A percentile compares a stretch with the other conserved stretches of the same genome.
phyloP scores from a whole-genome alignment of 2,797 vertebrate species.

The Chaetophractus vellerosus region DNA sequence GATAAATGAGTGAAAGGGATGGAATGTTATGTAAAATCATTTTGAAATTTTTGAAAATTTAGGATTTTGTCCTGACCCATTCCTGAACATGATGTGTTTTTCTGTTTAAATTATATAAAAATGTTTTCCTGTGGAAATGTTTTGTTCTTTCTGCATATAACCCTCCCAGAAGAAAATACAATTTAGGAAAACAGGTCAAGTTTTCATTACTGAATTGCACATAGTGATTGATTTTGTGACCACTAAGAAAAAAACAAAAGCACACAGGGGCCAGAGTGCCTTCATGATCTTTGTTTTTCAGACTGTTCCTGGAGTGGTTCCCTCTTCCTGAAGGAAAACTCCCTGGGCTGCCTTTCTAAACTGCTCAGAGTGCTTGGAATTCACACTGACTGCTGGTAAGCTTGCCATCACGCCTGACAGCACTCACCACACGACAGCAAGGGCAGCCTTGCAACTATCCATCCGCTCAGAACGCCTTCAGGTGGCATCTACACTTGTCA shows the following conservation, averaged over 20 bases:
- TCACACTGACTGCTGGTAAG: background rate
- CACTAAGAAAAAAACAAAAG: background rate
- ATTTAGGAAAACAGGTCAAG: background rate
- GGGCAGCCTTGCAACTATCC: background rate
- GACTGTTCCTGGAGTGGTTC: background rate
- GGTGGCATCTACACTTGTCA: background rate
- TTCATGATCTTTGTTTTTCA: background rate
- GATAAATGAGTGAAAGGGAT: background rate
- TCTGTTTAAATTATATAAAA: background rate
- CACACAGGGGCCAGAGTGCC: too few species aligned
- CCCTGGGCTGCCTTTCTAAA: background rate
- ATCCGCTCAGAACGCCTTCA: background rate
- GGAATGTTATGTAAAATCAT: background rate
- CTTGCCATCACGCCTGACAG: background rate
- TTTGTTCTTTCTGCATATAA: background rate
- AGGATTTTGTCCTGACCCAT: background rate
- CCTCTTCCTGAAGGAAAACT: background rate
- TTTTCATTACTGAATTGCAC: background rate
- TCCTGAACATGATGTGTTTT: background rate
- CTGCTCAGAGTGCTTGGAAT: background rate
- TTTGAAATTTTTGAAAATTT: background rate
- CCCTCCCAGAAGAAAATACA: background rate
- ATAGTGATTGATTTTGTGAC: background rate
- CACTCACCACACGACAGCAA: background rate
- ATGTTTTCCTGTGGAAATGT: background rate